Percentiles rank a stretch among this genome's conserved stretches.
Evolutionary conservation across 2,888 invertebrate genomes (phyloP).

Genomic region (Sarcophaga carnaria): DNA sequence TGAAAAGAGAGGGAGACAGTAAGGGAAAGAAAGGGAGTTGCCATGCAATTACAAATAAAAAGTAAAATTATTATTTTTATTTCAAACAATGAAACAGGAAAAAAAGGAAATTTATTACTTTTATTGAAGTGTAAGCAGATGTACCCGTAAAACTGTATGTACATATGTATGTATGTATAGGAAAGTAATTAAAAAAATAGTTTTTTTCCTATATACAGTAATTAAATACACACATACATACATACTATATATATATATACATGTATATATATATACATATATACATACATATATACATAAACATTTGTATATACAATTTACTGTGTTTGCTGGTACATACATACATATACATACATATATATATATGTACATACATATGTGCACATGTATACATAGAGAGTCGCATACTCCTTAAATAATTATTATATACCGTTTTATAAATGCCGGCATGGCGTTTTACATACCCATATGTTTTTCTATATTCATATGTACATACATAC

Average conservation of each 20-base stretch:
- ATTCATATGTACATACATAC: no score
- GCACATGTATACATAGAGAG: conserved; percentile 7
- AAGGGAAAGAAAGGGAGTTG: no score
- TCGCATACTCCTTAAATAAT: conserved; percentile 25
- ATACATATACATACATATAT: neutral
- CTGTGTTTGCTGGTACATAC: no score
- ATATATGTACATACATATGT: neutral
- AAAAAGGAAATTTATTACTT: neutral
- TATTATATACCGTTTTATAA: conserved; percentile 48
- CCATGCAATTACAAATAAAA: neutral
- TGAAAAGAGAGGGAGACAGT: neutral
- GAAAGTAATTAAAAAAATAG: no score
- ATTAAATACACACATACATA: neutral
- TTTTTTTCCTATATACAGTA: no score
- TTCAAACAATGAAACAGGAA: neutral
- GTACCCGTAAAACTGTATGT: neutral
- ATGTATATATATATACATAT: neutral
- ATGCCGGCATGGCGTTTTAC: conserved; percentile 45
- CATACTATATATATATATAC: neutral
- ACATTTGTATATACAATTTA: no score
- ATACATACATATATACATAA: neutral
- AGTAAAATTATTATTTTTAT: neutral
- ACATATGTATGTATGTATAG: neutral
- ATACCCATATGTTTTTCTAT: no score
- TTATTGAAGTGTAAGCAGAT: no score